A percentile compares a stretch with the other conserved stretches of the same genome.
These are phyloP conservation scores for Poecilia velifera DNA, from an alignment of 2,797 vertebrate genomes.

Conservation along the genomic window DNA sequence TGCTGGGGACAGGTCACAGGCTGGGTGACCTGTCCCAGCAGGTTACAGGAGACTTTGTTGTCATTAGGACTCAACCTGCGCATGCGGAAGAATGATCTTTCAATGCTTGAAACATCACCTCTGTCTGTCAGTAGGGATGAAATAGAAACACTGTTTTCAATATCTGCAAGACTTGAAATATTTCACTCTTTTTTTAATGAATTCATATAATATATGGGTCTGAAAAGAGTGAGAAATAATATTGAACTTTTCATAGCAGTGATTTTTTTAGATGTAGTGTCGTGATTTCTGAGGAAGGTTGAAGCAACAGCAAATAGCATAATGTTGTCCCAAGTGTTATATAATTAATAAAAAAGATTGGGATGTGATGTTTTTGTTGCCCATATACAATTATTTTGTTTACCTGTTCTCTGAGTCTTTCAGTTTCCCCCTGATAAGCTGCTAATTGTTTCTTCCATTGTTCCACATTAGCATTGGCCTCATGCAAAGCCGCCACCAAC, in stretches of 20 bases:
- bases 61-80: too few species aligned
- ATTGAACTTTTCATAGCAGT: neutral
- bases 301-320: neutral
- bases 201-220: neutral
- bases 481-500: conserved; percentile 90
- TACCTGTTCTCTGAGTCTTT: conserved; percentile 89
- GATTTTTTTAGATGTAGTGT: neutral
- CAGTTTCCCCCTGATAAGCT: conserved; percentile 92
- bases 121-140: too few species aligned
- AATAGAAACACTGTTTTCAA: too few species aligned
- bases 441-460: conserved; percentile 97
- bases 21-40: too few species aligned
- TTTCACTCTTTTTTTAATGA: neutral
- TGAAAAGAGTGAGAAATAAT: neutral
- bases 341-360: neutral
- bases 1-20: too few species aligned
- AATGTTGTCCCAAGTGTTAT: too few species aligned
- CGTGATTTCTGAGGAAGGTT: neutral
- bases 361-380: neutral
- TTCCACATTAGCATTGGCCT: conserved; percentile 92
- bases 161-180: too few species aligned
- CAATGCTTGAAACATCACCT: too few species aligned
- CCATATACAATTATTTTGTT: neutral
- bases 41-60: too few species aligned
- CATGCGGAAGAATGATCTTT: too few species aligned